Conservation (phyloP, 2,888 invertebrate genomes). For the Watsonalla binaria region DNA sequence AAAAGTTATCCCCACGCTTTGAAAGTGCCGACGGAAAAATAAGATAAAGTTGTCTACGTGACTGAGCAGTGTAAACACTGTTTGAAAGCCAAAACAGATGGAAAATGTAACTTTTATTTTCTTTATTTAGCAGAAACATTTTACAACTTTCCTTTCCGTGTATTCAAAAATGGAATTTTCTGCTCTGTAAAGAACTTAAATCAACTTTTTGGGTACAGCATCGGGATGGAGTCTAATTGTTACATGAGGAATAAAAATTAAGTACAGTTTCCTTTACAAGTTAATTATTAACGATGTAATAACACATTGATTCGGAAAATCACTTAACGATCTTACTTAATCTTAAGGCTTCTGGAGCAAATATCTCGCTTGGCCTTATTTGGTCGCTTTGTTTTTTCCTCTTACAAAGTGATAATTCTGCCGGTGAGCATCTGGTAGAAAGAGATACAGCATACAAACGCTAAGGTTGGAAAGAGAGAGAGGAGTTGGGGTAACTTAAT, state of each 20-base stretch:
- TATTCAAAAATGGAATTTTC: neutral
- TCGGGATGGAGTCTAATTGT: neutral
- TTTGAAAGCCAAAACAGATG: constrained; percentile 11
- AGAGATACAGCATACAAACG: constrained; percentile 12
- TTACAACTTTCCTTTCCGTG: neutral
- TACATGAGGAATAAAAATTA: constrained; percentile 13
- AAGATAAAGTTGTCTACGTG: constrained; percentile 59
- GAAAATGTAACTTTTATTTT: constrained; percentile 7
- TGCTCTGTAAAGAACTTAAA: neutral
- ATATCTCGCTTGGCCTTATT: constrained; percentile 16
- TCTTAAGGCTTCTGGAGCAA: constrained; percentile 38
- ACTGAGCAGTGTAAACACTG: constrained; percentile 33
- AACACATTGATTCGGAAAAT: constrained; percentile 11
- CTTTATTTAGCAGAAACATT: neutral
- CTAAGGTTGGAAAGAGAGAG: constrained; percentile 31
- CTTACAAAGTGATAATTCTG: constrained; percentile 21
- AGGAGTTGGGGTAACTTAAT: constrained; percentile 48
- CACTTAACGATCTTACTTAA: constrained; percentile 31
- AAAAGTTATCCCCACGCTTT: constrained; percentile 41
- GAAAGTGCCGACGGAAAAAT: constrained; percentile 40
- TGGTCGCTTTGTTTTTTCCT: constrained; percentile 20
- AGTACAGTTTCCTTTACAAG: no score
- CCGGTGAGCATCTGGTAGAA: constrained; percentile 23
- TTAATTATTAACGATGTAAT: no score
- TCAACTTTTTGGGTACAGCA: no score